A percentile compares a stretch with the other conserved stretches of the same genome.
phyloP scores from a whole-genome alignment of 2,888 invertebrate species.

The Dryobota labecula region DNA sequence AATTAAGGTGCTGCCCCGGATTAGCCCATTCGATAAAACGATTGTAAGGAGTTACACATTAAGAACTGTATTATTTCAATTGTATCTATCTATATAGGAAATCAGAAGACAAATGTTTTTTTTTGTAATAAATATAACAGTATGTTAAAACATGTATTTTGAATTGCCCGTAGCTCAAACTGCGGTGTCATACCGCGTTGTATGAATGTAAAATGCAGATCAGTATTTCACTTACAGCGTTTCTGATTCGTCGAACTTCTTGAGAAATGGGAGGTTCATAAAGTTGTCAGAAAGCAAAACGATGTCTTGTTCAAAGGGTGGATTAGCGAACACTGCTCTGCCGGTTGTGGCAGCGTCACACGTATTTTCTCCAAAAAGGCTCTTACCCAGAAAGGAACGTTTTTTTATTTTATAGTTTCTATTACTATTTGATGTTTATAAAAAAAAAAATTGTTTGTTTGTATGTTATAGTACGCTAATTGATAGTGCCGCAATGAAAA shows the following conservation, averaged over 20 bases:
- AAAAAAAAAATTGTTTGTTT: too few species aligned
- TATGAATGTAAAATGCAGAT: neutral
- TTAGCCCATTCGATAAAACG: neutral
- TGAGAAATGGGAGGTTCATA: neutral
- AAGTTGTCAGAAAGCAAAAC: neutral
- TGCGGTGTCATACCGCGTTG: neutral
- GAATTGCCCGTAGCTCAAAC: neutral
- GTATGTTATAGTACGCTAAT: too few species aligned
- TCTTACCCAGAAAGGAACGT: neutral
- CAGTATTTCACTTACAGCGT: neutral
- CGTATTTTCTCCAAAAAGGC: neutral
- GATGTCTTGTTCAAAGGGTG: neutral
- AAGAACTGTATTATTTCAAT: neutral
- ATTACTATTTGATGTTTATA: too few species aligned
- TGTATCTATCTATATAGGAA: conserved; percentile 1
- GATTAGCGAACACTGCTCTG: neutral
- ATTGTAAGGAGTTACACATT: neutral
- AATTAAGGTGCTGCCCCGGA: too few species aligned
- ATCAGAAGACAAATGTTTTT: neutral
- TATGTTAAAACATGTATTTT: neutral
- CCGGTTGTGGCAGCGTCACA: too few species aligned
- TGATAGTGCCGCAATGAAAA: too few species aligned
- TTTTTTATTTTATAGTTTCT: neutral
- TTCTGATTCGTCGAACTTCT: too few species aligned
- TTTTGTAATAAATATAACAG: neutral